phyloP scores from a whole-genome alignment of 2,888 invertebrate genomes.

The Blera fallax region DNA sequence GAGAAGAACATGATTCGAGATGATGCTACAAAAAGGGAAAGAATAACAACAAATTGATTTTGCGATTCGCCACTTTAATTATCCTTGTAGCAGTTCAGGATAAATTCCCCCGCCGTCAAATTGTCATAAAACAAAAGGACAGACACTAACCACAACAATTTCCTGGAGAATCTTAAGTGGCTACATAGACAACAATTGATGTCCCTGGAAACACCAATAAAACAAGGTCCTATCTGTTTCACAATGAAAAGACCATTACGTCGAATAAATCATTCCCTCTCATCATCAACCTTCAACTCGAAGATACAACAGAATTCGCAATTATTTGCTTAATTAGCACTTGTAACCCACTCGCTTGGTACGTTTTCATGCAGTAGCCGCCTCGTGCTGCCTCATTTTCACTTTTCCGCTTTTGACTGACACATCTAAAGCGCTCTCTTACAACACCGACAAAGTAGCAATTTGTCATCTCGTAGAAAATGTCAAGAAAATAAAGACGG shows the following conservation, averaged over 20 bases:
- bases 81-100: no score
- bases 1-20: no score
- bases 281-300: not conserved
- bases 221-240: not conserved
- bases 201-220: no score
- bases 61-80: no score
- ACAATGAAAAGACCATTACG: not conserved
- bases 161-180: no score
- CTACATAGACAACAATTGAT: no score
- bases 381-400: not conserved
- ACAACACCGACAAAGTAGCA: conserved; percentile 50
- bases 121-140: no score
- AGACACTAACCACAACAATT: no score
- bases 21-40: no score
- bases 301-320: conserved; percentile 19
- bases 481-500: conserved; percentile 26
- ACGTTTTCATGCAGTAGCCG: conserved; percentile 2
- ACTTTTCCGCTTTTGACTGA: not conserved
- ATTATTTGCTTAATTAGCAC: conserved; percentile 61
- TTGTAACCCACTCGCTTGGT: conserved; percentile 27
- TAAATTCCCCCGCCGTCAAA: no score
- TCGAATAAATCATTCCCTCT: not conserved
- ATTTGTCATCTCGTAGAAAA: conserved; percentile 49
- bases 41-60: no score
- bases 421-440: not conserved